These are phyloP conservation scores for Syndactyla subalaris DNA, from an alignment of 2,797 vertebrate genomes.

Conservation along the genomic window DNA sequence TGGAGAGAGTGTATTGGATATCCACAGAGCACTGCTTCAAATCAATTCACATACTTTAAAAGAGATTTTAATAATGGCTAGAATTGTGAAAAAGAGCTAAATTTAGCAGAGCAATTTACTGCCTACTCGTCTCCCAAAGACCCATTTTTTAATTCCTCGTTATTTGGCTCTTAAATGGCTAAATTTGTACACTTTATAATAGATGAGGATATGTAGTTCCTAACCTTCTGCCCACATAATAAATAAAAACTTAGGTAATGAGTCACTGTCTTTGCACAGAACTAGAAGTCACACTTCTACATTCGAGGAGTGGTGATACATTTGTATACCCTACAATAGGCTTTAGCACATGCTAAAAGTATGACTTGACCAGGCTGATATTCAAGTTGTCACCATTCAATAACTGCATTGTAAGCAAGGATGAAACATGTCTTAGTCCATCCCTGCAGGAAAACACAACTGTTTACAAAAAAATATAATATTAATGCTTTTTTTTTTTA, in stretches of 20 bases:
- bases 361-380: not conserved
- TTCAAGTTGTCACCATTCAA: not conserved
- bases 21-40: conserved; percentile 12
- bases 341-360: not conserved
- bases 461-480: not conserved
- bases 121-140: not conserved
- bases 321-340: not conserved
- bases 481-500: not conserved
- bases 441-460: rapidly evolving
- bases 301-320: not conserved
- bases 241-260: not conserved
- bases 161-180: conserved; percentile 8
- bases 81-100: not conserved
- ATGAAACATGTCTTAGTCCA: not conserved
- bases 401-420: not conserved
- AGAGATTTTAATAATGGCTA: conserved; percentile 2
- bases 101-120: conserved; percentile 6
- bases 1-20: not conserved
- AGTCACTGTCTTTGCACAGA: not conserved
- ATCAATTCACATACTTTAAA: conserved; percentile 14
- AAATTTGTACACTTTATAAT: not conserved
- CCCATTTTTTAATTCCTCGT: not conserved
- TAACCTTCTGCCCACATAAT: not conserved
- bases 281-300: not conserved
- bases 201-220: not conserved